Conservation (phyloP, 2,888 invertebrate genomes). For the Melangyna quadrimaculata region DNA sequence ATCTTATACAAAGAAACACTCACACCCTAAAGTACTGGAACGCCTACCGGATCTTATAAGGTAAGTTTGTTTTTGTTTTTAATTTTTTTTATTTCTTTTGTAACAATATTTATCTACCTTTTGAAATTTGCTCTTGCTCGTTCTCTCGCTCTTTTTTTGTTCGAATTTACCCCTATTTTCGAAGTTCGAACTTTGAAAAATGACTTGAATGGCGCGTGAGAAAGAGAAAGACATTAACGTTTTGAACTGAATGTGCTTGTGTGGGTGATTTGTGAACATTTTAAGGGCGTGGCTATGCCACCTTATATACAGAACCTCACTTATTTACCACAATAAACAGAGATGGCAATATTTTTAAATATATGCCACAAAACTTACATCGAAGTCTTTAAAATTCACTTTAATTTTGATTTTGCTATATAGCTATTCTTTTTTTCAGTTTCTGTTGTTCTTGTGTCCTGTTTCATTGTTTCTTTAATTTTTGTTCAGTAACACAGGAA, state of each 20-base stretch:
- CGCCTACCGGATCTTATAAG: slow-evolving; percentile 81
- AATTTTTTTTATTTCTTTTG: slow-evolving; percentile 44
- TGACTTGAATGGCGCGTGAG: slow-evolving; percentile 12
- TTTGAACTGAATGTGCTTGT: not conserved
- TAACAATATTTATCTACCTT: slow-evolving; percentile 47
- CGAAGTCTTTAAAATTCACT: slow-evolving; percentile 65
- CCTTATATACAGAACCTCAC: slow-evolving; percentile 43
- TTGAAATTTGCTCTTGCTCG: slow-evolving; percentile 28
- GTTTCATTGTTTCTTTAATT: slow-evolving; percentile 62
- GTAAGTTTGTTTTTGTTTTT: slow-evolving; percentile 76
- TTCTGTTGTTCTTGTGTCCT: slow-evolving; percentile 64
- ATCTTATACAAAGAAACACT: slow-evolving; percentile 80
- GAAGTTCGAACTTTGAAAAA: slow-evolving; percentile 34
- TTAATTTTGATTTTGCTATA: slow-evolving; percentile 71
- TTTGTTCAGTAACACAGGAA: slow-evolving; percentile 68
- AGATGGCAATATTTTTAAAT: slow-evolving; percentile 31
- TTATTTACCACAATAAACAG: slow-evolving; percentile 12
- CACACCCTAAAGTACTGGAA: slow-evolving; percentile 81
- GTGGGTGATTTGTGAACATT: slow-evolving; percentile 32
- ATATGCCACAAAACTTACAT: slow-evolving; percentile 36
- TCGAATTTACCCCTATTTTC: slow-evolving; percentile 44
- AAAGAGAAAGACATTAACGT: slow-evolving; percentile 6
- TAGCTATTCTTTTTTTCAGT: slow-evolving; percentile 60
- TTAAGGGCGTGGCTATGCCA: slow-evolving; percentile 45
- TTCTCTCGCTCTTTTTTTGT: slow-evolving; percentile 14